Base-by-base conservation (phyloP, 2,113 vertebrate species). In the Ancistrus triradiatus region DNA sequence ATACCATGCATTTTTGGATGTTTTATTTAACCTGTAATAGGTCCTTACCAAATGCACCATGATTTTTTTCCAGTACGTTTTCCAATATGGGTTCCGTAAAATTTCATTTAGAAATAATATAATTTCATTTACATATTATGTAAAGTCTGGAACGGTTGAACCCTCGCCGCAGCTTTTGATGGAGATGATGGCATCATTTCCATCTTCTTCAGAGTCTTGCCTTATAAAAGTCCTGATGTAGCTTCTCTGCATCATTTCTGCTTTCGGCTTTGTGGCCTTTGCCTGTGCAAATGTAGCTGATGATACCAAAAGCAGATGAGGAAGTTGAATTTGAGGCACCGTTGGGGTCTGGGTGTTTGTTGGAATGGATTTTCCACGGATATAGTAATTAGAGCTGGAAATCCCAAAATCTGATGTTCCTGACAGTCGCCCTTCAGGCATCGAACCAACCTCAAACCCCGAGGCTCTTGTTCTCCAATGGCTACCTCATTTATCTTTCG, bases 361-460 rank as follows among this genome's bases (percentile, higher is more conserved):
- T 62, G 44, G 40, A 58, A 24, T 35, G 18, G 51, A 37, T 38
- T 49, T 58, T 58, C 15, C 10, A 35, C 33, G 51, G 66, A 70
- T 74, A 63, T 52, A 68, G 17, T 56, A 18, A 62, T n/a, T 11
- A 21, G 52, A 63, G 38, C 42, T 21, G 50, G 15, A 57, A 67
- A 59, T 27, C 58, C 62, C 24, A 4, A 50, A 64, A 73, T 63
- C 22, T 63, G 62, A 38, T 25, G 63, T 24, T 31, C 40, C 49
- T 31, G 50, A n/a, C 37, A 19, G 37, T 43, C 47, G 47, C 46
- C 47, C 55, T 31, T 55, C 47, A 74, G 72, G 55, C 68, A 59
- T 68, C 68, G 62, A 76, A 78, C 70, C 70, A 66, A 56, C 52
- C 59, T 51, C 53, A 55, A 61, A 74, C 67, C 47, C 57, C 52